A percentile compares a stretch with the other conserved stretches of the same genome.
Evolutionary conservation across 2,888 invertebrate genomes (phyloP).

Genomic region (Drosophila cognata): DNA sequence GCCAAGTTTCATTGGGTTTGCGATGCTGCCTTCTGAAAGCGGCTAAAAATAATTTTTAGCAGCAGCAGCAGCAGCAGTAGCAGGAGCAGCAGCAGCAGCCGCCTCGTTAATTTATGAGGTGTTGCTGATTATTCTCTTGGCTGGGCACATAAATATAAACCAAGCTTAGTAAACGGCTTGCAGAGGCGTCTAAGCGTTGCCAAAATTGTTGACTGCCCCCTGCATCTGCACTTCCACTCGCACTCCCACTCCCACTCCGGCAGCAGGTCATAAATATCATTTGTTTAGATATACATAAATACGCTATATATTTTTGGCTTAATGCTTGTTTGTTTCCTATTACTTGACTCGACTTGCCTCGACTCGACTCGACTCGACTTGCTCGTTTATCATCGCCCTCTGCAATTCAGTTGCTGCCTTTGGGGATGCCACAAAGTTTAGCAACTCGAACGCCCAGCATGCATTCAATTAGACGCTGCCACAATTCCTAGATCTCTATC

Average conservation of each 20-base stretch:
- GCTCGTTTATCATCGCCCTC: slow-evolving; percentile 70
- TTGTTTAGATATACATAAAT: slow-evolving; percentile 57
- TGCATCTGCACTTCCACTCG: slow-evolving; percentile 11
- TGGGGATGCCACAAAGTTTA: slow-evolving; percentile 49
- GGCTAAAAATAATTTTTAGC: slow-evolving; percentile 18
- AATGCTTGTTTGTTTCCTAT: slow-evolving; percentile 74
- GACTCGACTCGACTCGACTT: slow-evolving; percentile 40
- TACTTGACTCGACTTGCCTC: slow-evolving; percentile 43
- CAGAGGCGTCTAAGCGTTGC: slow-evolving; percentile 54
- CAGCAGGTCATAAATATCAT: slow-evolving; percentile 69
- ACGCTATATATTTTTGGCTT: slow-evolving; percentile 58
- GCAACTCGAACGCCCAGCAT: slow-evolving; percentile 57
- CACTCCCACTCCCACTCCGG: slow-evolving; percentile 10
- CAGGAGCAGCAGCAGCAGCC: neutral
- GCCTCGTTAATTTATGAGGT: slow-evolving; percentile 70
- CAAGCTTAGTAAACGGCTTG: slow-evolving; percentile 20
- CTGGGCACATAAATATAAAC: slow-evolving; percentile 66
- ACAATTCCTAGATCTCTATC: slow-evolving; percentile 54
- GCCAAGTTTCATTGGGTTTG: slow-evolving; percentile 2
- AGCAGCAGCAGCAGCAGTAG: slow-evolving; percentile 4
- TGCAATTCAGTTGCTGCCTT: slow-evolving; percentile 37
- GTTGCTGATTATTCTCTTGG: slow-evolving; percentile 70
- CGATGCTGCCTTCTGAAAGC: neutral
- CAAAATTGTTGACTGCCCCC: slow-evolving; percentile 43
- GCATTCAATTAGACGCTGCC: slow-evolving; percentile 70